phyloP scores from a whole-genome alignment of 2,888 invertebrate genomes.

The Pristionchus arcanus region DNA sequence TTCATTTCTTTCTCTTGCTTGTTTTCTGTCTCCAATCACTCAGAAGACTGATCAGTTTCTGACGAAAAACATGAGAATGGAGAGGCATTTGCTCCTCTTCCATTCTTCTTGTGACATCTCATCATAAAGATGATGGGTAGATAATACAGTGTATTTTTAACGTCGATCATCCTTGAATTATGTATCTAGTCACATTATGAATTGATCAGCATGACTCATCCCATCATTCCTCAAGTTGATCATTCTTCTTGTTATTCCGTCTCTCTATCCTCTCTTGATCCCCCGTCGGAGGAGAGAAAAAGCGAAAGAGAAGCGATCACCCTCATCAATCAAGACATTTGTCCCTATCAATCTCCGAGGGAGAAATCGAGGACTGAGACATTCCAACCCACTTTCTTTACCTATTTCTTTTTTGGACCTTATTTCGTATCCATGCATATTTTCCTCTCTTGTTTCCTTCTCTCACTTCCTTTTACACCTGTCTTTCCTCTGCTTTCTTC shows the following conservation, averaged over 20 bases:
- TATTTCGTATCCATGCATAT: neutral
- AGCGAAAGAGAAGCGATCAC: constrained; percentile 35
- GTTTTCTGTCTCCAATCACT: constrained; percentile 18
- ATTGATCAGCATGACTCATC: neutral
- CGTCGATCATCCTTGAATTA: too few species aligned
- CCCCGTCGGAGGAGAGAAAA: neutral
- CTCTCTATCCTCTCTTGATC: neutral
- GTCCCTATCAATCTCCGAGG: constrained; percentile 31
- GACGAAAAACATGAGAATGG: too few species aligned
- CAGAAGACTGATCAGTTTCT: neutral
- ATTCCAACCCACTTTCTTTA: neutral
- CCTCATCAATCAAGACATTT: constrained; percentile 29
- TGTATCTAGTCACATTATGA: neutral
- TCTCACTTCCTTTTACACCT: neutral
- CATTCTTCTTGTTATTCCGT: constrained; percentile 30
- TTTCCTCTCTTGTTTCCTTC: neutral
- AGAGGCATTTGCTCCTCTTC: too few species aligned
- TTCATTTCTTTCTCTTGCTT: constrained; percentile 1
- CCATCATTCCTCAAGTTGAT: neutral
- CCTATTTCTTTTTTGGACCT: neutral
- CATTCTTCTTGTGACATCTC: too few species aligned
- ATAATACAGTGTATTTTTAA: too few species aligned
- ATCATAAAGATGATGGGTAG: too few species aligned
- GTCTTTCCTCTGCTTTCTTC: neutral
- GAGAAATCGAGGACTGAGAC: neutral